Evolutionary conservation across 2,888 invertebrate species (phyloP).

Genomic region (Phortica magna): DNA sequence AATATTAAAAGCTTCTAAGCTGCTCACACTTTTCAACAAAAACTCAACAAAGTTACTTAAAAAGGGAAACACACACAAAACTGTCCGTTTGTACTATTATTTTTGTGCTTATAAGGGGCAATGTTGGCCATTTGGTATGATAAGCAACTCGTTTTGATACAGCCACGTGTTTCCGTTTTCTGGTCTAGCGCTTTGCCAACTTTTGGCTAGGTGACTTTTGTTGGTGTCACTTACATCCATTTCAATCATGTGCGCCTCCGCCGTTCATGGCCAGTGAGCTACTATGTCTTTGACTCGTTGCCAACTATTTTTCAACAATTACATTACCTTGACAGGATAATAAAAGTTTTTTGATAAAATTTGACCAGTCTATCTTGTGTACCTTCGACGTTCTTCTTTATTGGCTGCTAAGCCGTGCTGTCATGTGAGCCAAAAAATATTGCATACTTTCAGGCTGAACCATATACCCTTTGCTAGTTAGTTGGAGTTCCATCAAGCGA

Average conservation of each 20-base stretch:
- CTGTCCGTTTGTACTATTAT: neutral
- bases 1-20: slow-evolving; percentile 44
- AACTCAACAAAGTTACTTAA: neutral
- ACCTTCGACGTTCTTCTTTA: slow-evolving; percentile 31
- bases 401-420: slow-evolving; percentile 38
- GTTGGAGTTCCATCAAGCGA: no score
- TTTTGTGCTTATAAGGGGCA: neutral
- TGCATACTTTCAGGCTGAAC: neutral
- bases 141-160: neutral
- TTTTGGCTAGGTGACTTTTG: neutral
- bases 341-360: slow-evolving; percentile 44
- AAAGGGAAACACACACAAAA: neutral
- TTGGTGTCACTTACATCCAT: neutral
- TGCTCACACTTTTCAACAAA: slow-evolving; percentile 35
- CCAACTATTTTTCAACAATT: slow-evolving; percentile 45
- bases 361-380: neutral
- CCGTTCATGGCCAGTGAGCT: neutral
- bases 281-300: slow-evolving; percentile 26
- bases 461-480: neutral
- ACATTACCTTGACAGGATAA: slow-evolving; percentile 35
- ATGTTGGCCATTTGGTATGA: neutral
- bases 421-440: neutral
- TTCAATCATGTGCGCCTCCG: neutral
- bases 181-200: neutral
- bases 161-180: neutral